A percentile compares a stretch with the other conserved stretches of the same genome.
phyloP scores from a whole-genome alignment of 2,888 invertebrate genomes.

The Creontiades dilutus region DNA sequence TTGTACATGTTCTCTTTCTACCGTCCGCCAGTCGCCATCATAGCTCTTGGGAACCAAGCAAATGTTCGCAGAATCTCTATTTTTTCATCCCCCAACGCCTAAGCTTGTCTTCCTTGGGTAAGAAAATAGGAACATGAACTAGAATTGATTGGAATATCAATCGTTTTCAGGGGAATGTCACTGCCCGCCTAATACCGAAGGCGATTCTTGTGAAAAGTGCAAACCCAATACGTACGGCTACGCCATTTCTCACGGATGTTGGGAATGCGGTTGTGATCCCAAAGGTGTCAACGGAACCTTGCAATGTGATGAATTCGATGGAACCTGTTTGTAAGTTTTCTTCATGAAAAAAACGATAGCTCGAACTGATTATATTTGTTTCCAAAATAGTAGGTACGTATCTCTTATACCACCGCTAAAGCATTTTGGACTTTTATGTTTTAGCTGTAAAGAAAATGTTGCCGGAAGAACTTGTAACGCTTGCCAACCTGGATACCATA shows the following conservation, averaged over 20 bases:
- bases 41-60: too few species aligned
- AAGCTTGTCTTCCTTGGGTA: too few species aligned
- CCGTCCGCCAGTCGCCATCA: too few species aligned
- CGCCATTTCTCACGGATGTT: constrained; percentile 96
- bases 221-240: constrained; percentile 93
- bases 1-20: too few species aligned
- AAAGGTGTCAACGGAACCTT: constrained; percentile 86
- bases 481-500: constrained; percentile 90
- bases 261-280: constrained; percentile 93
- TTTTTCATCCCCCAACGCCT: too few species aligned
- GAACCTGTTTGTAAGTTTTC: constrained; percentile 87
- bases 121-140: too few species aligned
- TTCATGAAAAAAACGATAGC: too few species aligned
- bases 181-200: constrained; percentile 94
- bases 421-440: constrained; percentile 68
- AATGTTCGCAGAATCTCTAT: too few species aligned
- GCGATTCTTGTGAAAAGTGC: constrained; percentile 93
- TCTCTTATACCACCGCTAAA: neutral
- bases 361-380: too few species aligned
- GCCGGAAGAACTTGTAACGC: constrained; percentile 93
- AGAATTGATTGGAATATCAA: too few species aligned
- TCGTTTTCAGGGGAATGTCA: constrained; percentile 86
- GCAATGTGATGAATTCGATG: constrained; percentile 93
- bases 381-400: too few species aligned
- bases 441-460: constrained; percentile 90